Percentiles rank a stretch among this genome's conserved stretches.
phyloP scores from a whole-genome alignment of 2,797 vertebrate species.

The Poecile montanus region DNA sequence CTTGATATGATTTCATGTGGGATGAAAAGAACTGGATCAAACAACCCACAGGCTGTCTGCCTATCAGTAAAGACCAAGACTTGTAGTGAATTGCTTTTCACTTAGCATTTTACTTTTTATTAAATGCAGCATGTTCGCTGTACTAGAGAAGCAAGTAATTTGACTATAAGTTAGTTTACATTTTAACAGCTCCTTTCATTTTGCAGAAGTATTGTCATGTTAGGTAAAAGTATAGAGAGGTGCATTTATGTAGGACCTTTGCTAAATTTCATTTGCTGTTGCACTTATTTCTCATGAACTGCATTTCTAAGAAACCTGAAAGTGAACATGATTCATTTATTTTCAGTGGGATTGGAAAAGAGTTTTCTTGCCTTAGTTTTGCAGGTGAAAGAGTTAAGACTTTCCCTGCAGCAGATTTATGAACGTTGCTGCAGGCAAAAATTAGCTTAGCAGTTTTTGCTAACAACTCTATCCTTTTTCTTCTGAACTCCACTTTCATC shows the following conservation, averaged over 20 bases:
- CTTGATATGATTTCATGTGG: not conserved
- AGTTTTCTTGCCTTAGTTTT: not conserved
- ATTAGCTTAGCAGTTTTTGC: constrained; percentile 45
- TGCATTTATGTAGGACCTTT: not conserved
- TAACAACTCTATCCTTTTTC: constrained; percentile 24
- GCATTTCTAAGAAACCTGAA: not conserved
- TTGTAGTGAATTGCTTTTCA: not conserved
- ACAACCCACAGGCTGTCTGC: not conserved
- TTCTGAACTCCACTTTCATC: constrained; percentile 2
- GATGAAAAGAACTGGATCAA: not conserved
- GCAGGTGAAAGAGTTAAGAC: constrained; percentile 1
- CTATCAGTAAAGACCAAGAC: not conserved
- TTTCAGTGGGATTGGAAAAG: not conserved
- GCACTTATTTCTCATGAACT: not conserved
- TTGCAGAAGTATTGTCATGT: not conserved
- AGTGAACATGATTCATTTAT: not conserved
- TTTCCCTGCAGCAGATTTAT: not conserved
- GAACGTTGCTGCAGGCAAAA: not conserved
- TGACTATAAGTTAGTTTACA: not conserved
- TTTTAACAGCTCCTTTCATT: not conserved
- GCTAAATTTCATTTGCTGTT: not conserved
- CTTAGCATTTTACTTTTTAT: not conserved
- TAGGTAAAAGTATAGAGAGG: not conserved
- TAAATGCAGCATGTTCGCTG: not conserved
- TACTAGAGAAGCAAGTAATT: not conserved